Evolutionary conservation across 2,888 invertebrate species (phyloP).

Genomic region (Limnephilus lunatus): DNA sequence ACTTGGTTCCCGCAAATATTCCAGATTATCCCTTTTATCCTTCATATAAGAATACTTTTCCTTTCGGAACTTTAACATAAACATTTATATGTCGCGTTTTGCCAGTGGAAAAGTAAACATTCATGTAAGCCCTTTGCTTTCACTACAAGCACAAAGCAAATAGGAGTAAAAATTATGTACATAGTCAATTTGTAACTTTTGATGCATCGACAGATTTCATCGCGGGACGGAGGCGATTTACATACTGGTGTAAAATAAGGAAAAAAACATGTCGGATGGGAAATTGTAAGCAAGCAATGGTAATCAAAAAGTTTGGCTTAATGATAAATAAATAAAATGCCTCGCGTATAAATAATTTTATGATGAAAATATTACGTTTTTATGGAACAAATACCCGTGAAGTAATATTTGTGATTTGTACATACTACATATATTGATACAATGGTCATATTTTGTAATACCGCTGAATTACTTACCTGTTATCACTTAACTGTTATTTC

Average conservation of each 20-base stretch:
- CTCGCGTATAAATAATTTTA: neutral
- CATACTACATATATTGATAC: too few species aligned
- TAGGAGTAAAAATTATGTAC: neutral
- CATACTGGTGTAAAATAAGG: neutral
- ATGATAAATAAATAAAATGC: neutral
- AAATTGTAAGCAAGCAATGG: neutral
- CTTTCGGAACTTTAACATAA: neutral
- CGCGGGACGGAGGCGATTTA: neutral
- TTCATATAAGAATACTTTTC: neutral
- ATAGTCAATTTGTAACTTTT: neutral
- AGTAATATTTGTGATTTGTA: too few species aligned
- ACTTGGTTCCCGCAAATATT: neutral
- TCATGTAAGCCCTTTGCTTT: neutral
- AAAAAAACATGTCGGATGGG: neutral
- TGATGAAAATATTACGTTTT: too few species aligned
- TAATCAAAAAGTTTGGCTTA: too few species aligned
- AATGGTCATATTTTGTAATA: too few species aligned
- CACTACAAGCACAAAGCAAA: neutral
- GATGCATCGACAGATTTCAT: conserved; percentile 1
- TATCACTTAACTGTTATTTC: too few species aligned
- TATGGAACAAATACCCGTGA: too few species aligned
- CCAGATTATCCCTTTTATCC: conserved; percentile 13
- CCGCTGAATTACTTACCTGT: too few species aligned
- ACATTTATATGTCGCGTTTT: neutral
- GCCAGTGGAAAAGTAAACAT: neutral